Percentiles rank a stretch among this genome's conserved stretches.
phyloP scores from a whole-genome alignment of 2,888 invertebrate genomes.

The Acronicta psi region DNA sequence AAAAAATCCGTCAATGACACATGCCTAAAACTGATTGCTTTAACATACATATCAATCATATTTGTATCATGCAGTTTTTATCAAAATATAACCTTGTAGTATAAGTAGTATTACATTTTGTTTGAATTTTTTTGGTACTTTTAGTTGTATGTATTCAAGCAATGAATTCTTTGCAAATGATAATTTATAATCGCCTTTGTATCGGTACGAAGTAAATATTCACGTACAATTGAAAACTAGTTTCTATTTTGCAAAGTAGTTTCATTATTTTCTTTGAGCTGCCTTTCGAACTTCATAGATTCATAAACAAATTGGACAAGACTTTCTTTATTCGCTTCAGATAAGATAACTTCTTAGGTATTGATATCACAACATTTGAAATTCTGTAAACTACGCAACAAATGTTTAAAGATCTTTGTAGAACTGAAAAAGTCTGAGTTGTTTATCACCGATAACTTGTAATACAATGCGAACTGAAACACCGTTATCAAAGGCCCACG shows the following conservation, averaged over 20 bases:
- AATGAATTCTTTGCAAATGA: constrained; percentile 17
- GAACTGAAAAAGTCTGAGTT: neutral
- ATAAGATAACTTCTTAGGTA: neutral
- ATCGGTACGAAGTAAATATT: constrained; percentile 26
- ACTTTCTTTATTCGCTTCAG: neutral
- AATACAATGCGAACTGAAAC: constrained; percentile 16
- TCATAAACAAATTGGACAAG: constrained; percentile 21
- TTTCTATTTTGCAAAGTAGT: constrained; percentile 44
- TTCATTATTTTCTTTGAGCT: constrained; percentile 48
- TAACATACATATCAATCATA: neutral
- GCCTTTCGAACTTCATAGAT: constrained; percentile 18
- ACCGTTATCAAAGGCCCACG: constrained; percentile 20
- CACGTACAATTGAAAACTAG: constrained; percentile 42
- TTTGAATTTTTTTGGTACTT: no score
- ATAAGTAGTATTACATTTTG: no score
- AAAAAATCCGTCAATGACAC: no score
- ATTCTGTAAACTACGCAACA: neutral
- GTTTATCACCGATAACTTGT: neutral
- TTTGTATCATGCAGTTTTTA: neutral
- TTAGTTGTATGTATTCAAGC: neutral
- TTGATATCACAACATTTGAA: neutral
- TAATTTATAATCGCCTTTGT: constrained; percentile 42
- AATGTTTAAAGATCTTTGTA: neutral
- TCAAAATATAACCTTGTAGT: neutral
- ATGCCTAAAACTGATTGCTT: no score